Percentiles rank a stretch among this genome's conserved stretches.
phyloP scores from a whole-genome alignment of 2,113 vertebrate species.

The Hystrix brachyura region DNA sequence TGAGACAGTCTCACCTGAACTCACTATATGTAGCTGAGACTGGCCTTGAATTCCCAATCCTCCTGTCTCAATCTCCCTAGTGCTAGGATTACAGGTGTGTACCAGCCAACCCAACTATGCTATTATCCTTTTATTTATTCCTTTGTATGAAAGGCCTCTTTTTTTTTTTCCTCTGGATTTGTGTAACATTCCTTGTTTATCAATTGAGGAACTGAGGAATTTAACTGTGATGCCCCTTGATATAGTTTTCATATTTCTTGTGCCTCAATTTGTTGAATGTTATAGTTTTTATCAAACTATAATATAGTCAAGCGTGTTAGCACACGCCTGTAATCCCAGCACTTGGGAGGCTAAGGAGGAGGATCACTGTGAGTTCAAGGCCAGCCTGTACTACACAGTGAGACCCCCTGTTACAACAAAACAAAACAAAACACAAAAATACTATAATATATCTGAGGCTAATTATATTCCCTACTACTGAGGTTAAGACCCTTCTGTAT shows the following conservation, averaged over 20 bases:
- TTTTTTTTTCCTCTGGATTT: not conserved
- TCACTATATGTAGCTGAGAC: not conserved
- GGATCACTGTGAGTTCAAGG: too few relatives aligned
- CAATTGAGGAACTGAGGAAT: not conserved
- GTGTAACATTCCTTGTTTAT: not conserved
- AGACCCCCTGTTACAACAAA: too few relatives aligned
- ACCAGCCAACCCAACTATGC: not conserved
- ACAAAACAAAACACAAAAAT: too few relatives aligned
- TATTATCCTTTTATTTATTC: not conserved
- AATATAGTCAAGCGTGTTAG: not conserved
- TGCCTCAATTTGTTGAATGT: not conserved
- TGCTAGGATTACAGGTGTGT: not conserved
- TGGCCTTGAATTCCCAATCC: not conserved
- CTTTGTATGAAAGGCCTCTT: not conserved
- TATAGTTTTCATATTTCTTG: not conserved
- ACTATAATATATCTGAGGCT: too few relatives aligned
- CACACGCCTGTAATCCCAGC: too few relatives aligned
- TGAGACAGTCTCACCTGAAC: not conserved
- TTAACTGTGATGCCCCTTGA: not conserved
- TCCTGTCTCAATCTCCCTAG: not conserved
- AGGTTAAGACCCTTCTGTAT: not conserved
- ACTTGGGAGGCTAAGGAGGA: too few relatives aligned
- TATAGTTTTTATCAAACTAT: slow-evolving; percentile 1
- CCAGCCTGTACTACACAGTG: too few relatives aligned
- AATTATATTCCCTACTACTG: slow-evolving; percentile 2